A percentile compares a stretch with the other conserved stretches of the same genome.
These are phyloP conservation scores for Gopherus evgoodei DNA, from an alignment of 2,113 vertebrate genomes.

Conservation along the genomic window DNA sequence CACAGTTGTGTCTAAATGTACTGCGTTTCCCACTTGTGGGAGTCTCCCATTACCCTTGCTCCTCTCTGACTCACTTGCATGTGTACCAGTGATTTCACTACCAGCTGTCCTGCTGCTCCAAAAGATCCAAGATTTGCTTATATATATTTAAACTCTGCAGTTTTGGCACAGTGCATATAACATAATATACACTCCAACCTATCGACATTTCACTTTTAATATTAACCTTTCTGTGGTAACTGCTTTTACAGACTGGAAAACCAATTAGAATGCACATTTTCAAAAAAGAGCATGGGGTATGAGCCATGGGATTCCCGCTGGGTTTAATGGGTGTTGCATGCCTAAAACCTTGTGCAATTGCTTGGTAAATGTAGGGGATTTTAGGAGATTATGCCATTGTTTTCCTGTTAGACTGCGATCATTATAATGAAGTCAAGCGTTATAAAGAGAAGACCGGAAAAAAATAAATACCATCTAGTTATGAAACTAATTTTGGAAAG, in stretches of 20 bases:
- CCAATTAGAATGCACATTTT: slow-evolving; percentile 8
- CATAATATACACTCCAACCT: not conserved
- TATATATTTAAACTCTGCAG: slow-evolving; percentile 12
- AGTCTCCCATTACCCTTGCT: slow-evolving; percentile 60
- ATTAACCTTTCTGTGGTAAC: slow-evolving; percentile 21
- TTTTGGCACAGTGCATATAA: slow-evolving; percentile 15
- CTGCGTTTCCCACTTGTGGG: slow-evolving; percentile 60
- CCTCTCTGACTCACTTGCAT: slow-evolving; percentile 47
- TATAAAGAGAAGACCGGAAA: not conserved
- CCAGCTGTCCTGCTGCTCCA: slow-evolving; percentile 70
- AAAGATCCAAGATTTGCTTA: slow-evolving; percentile 23
- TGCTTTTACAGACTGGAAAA: slow-evolving; percentile 63
- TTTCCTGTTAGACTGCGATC: not conserved
- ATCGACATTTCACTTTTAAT: not conserved
- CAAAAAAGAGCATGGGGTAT: not conserved
- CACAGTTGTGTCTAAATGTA: slow-evolving; percentile 31
- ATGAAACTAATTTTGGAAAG: not conserved
- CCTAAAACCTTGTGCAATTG: not conserved
- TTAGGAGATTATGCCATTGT: not conserved
- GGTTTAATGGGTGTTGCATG: not conserved
- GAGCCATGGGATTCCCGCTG: not conserved
- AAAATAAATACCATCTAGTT: not conserved
- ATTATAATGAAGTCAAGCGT: slow-evolving; percentile 5
- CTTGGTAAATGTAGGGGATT: slow-evolving; percentile 48
- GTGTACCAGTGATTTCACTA: slow-evolving; percentile 58